Evolutionary conservation across 2,113 vertebrate genomes (phyloP), one percentile per base, ranked within the genome.

Genomic region (Etheostoma cragini): DNA sequence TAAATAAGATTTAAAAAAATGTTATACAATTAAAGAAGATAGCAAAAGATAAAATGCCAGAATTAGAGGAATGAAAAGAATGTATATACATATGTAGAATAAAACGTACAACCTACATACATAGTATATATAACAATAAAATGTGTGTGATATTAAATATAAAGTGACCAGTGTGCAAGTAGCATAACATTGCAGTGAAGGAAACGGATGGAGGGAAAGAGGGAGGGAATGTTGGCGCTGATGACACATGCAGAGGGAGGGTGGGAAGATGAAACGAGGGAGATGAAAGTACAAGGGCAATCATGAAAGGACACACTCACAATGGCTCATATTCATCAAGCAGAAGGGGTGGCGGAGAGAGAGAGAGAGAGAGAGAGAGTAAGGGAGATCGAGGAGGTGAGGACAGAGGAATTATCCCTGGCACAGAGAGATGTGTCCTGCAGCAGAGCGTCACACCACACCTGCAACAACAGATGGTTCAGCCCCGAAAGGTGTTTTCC

Each of bases 221-320:
- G 53, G 63, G 76, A 81, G 72, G 64, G 42, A 67, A 6, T 13
- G 38, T 4, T 24, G 6, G 49, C 46, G 63, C 24, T 38, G 53
- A 53, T 17, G 19, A 69, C 53, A 11, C 8, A n/a, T 75, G 52
- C 52, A n/a, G 53, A 63, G 14, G 35, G 64, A 50, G 50, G 16
- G 58, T 3, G 52, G 24, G 62, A 30, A 66, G 80, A 91, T 88
- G 65, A 87, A 83, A 85, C 52, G 65, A 72, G 54, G 22, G 69
- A 87, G 60, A 83, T 77, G 81, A 88, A 83, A 85, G 64, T 17
- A 45, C 45, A 78, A 76, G 70, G 68, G 67, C 56, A 5, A 64
- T 60, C 77, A 6, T 53, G 33, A 19, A 66, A 90, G 63, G 60
- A 76, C 60, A 3, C 42, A 38, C 66, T 61, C 50, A 82, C 83